Conservation (phyloP, 1,140 invertebrate genomes). For the Meloidogyne chitwoodi region DNA sequence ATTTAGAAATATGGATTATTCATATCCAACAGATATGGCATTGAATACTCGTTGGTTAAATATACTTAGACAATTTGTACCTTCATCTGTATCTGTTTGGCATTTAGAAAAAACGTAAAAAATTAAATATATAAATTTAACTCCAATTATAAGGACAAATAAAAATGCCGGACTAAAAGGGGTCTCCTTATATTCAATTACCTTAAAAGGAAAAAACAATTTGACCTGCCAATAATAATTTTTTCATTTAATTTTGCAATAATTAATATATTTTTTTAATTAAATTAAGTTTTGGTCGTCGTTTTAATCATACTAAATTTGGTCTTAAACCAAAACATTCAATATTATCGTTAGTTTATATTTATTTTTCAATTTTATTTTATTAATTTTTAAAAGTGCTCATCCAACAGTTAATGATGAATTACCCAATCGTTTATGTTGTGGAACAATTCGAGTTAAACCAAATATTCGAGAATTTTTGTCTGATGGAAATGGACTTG, state of each 20-base stretch:
- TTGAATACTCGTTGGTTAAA: conserved; percentile 18
- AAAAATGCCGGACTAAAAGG: too few relatives aligned
- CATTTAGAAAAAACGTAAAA: conserved; percentile 14
- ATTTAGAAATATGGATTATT: conserved; percentile 60
- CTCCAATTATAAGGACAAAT: too few relatives aligned
- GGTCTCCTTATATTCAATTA: too few relatives aligned
- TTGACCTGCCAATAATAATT: too few relatives aligned
- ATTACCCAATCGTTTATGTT: conserved; percentile 64
- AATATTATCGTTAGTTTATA: conserved; percentile 59
- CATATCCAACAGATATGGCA: conserved; percentile 39
- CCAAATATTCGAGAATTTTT: conserved; percentile 59
- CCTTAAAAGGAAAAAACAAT: too few relatives aligned
- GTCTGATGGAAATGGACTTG: conserved; percentile 57
- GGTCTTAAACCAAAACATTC: conserved; percentile 62
- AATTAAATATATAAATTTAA: not conserved
- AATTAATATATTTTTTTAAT: not conserved
- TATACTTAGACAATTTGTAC: conserved; percentile 3
- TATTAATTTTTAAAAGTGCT: conserved; percentile 52
- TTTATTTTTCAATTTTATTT: conserved; percentile 44
- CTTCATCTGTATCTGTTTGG: not conserved
- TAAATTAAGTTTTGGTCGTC: conserved; percentile 20
- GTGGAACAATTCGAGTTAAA: conserved; percentile 62
- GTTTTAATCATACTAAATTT: conserved; percentile 64
- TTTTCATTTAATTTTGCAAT: too few relatives aligned
- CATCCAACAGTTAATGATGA: conserved; percentile 67